Conservation (phyloP, 2,888 invertebrate genomes). For the Aphidoletes aphidimyza region DNA sequence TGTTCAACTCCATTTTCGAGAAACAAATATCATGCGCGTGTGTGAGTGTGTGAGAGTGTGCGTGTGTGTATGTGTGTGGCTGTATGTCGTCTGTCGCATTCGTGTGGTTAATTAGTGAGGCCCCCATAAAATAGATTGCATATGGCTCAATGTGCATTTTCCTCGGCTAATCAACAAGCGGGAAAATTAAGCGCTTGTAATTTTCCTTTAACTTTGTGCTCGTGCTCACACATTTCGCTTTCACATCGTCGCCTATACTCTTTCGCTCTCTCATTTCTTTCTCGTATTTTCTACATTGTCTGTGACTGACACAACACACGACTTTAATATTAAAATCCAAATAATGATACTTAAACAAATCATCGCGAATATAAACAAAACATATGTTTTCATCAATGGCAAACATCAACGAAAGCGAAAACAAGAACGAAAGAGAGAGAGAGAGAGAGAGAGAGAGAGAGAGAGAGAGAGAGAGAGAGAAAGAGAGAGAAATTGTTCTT, state of each 20-base stretch:
- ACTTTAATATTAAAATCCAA: neutral
- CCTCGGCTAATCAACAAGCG: neutral
- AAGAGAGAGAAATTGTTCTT: neutral
- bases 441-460: too few relatives aligned
- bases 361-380: neutral
- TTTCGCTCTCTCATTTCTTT: neutral
- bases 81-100: conserved; percentile 14
- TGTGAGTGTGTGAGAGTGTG: neutral
- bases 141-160: conserved; percentile 1
- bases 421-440: too few relatives aligned
- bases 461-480: neutral
- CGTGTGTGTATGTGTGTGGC: neutral
- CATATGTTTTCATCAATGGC: neutral
- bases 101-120: conserved; percentile 22
- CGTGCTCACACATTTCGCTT: neutral
- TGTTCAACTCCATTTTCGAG: conserved; percentile 13
- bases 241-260: neutral
- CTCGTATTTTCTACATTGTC: neutral
- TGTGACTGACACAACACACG: neutral
- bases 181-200: neutral
- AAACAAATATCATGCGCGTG: too few relatives aligned
- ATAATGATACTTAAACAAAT: conserved; percentile 1
- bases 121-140: conserved; percentile 4
- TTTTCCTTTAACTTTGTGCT: neutral
- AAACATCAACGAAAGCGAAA: too few relatives aligned